These are phyloP conservation scores for Chascanopsetta lugubris DNA, from an alignment of 2,113 vertebrate species.

Conservation along the genomic window DNA sequence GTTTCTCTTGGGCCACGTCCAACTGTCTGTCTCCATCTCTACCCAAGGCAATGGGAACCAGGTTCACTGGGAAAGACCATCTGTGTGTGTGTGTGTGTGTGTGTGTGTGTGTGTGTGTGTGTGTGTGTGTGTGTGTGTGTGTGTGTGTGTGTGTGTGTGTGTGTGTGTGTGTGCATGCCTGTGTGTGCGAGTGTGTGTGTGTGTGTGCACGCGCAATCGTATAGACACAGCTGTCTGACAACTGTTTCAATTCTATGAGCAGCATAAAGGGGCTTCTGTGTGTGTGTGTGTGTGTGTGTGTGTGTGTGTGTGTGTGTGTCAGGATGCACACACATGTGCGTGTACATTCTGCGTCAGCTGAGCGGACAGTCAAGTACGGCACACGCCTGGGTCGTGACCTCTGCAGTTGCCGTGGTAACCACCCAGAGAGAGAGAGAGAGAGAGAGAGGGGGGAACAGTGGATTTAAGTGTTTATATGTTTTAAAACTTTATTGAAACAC, in stretches of 20 bases:
- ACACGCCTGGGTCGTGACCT: conserved; percentile 42
- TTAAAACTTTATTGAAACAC: no score
- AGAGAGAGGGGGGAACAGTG: not conserved
- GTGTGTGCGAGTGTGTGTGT: conserved; percentile 19
- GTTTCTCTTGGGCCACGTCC: conserved; percentile 48
- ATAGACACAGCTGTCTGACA: conserved; percentile 38
- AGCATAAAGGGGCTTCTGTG: conserved; percentile 50
- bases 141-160: conserved; percentile 14
- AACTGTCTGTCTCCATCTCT: conserved; percentile 34
- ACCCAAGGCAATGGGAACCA: conserved; percentile 50
- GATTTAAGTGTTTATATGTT: not conserved
- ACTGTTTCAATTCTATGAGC: conserved; percentile 29
- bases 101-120: conserved; percentile 17
- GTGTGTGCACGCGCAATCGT: conserved; percentile 14
- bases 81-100: conserved; percentile 11
- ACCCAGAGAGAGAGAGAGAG: not conserved
- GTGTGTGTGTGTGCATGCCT: conserved; percentile 15
- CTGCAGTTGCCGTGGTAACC: not conserved
- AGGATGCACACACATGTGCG: not conserved
- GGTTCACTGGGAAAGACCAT: conserved; percentile 27
- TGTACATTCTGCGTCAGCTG: conserved; percentile 1
- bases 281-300: no score
- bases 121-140: conserved; percentile 31
- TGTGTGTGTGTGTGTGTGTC: no score
- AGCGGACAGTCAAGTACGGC: conserved; percentile 1